phyloP scores from a whole-genome alignment of 2,797 vertebrate genomes.

The Prunella strophiata region DNA sequence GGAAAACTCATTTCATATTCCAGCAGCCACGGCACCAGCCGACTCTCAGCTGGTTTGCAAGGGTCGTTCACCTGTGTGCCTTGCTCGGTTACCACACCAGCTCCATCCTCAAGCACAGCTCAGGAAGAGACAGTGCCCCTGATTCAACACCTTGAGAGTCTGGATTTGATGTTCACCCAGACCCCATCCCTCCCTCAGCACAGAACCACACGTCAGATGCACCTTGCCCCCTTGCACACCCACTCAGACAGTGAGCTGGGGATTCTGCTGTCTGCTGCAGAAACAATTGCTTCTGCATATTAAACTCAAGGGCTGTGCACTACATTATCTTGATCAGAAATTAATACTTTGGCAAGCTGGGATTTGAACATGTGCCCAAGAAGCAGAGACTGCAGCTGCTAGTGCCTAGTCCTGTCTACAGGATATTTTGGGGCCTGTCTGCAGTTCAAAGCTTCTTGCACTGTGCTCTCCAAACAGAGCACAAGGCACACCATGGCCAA shows the following conservation, averaged over 20 bases:
- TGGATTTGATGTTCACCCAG: not conserved
- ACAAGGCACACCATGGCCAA: fast-evolving
- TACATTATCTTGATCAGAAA: not conserved
- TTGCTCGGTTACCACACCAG: not conserved
- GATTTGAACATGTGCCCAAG: not conserved
- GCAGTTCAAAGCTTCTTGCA: not conserved
- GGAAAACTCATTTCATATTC: not conserved
- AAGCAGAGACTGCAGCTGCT: not conserved
- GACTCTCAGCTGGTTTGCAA: fast-evolving
- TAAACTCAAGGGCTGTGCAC: not conserved
- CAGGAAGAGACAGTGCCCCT: not conserved
- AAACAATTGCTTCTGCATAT: not conserved
- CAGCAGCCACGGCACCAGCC: fast-evolving
- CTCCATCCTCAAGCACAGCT: not conserved
- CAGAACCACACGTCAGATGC: fast-evolving
- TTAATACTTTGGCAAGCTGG: not conserved
- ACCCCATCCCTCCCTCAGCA: not conserved
- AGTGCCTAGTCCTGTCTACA: not conserved
- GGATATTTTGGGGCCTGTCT: not conserved
- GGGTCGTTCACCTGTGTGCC: fast-evolving
- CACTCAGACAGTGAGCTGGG: not conserved
- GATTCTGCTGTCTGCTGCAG: not conserved
- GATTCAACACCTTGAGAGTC: not conserved
- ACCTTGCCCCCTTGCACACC: not conserved
- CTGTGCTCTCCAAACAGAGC: fast-evolving